These are phyloP conservation scores for Pycnonotus jocosus DNA, from an alignment of 2,113 vertebrate genomes.

Conservation along the genomic window DNA sequence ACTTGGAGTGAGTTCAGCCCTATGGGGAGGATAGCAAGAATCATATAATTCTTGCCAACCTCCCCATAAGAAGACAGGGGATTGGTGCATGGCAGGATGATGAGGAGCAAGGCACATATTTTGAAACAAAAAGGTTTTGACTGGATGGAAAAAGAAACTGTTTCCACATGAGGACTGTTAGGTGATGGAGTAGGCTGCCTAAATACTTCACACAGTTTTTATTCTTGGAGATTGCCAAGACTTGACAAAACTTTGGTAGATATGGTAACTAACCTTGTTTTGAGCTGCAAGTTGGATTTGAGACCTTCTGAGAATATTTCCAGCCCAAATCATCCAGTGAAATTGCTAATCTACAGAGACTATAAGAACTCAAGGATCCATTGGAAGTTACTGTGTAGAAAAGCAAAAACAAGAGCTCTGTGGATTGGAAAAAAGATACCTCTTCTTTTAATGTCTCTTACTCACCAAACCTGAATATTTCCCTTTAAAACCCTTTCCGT, in stretches of 20 bases:
- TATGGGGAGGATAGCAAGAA: neutral
- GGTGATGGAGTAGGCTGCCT: neutral
- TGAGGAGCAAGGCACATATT: neutral
- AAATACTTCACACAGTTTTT: neutral
- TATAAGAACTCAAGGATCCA: neutral
- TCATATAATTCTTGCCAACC: neutral
- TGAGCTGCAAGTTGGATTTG: neutral
- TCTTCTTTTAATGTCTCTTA: neutral
- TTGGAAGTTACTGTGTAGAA: neutral
- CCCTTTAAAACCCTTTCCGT: rapidly evolving
- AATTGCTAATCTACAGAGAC: neutral
- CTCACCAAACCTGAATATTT: neutral
- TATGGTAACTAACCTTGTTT: neutral
- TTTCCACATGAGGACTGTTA: neutral
- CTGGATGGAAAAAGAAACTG: neutral
- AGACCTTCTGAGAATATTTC: neutral
- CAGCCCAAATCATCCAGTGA: neutral
- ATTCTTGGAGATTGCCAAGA: neutral
- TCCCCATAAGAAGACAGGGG: neutral
- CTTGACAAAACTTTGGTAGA: neutral
- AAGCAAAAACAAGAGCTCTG: neutral
- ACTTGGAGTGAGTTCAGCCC: neutral
- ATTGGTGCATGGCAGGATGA: neutral
- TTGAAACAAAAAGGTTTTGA: neutral
- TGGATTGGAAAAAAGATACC: neutral